A percentile compares a stretch with the other conserved stretches of the same genome.
phyloP scores from a whole-genome alignment of 2,797 vertebrate genomes.

The Enteromius argenteus region DNA sequence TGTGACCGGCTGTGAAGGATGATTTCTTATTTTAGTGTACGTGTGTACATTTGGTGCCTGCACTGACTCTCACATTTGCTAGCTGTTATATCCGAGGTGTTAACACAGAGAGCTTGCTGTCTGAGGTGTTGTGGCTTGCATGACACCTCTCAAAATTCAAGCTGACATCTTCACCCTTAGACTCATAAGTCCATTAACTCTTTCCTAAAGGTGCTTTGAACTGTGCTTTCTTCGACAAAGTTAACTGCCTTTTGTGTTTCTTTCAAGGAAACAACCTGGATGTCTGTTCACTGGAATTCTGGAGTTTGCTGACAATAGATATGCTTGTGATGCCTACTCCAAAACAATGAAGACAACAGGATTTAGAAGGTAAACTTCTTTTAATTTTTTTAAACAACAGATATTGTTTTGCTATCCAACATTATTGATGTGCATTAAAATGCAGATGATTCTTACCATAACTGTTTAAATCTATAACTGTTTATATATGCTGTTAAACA shows the following conservation, averaged over 20 bases:
- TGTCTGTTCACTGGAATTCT: conserved; percentile 11
- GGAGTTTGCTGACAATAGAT: conserved; percentile 32
- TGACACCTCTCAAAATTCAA: conserved; percentile 53
- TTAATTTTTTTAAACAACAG: neutral
- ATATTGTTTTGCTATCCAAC: neutral
- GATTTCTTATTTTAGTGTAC: conserved; percentile 22
- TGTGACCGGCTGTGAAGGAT: conserved; percentile 29
- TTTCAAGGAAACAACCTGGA: conserved; percentile 27
- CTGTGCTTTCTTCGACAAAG: neutral
- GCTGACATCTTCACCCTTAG: conserved; percentile 46
- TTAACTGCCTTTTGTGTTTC: neutral
- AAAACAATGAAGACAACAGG: conserved; percentile 11
- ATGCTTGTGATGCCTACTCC: neutral
- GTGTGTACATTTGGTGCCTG: conserved; percentile 43
- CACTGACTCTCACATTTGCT: conserved; percentile 37
- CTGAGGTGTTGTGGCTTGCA: conserved; percentile 31
- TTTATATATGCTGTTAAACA: neutral
- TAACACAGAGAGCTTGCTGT: conserved; percentile 24
- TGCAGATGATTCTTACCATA: neutral
- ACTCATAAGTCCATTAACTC: conserved; percentile 41
- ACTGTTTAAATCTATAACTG: neutral
- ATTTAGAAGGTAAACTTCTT: conserved; percentile 38
- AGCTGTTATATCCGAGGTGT: conserved; percentile 54
- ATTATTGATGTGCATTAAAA: neutral
- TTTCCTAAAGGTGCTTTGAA: neutral